A percentile compares a stretch with the other conserved stretches of the same genome.
Evolutionary conservation across 2,797 vertebrate genomes (phyloP).

Genomic region (Knipowitschia caucasica): DNA sequence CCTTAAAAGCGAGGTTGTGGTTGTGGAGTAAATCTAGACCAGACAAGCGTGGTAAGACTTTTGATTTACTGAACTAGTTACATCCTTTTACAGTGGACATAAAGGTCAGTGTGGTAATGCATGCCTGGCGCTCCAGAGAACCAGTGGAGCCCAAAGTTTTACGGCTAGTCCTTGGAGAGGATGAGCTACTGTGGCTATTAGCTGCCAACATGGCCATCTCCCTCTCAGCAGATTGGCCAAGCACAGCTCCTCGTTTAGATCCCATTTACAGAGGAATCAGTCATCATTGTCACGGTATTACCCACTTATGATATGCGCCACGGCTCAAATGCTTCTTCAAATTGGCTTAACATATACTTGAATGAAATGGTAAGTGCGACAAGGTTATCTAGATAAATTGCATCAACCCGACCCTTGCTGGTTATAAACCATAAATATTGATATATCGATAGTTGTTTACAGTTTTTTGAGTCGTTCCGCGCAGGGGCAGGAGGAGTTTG

Average conservation of each 20-base stretch:
- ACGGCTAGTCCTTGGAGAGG: slow-evolving; percentile 21
- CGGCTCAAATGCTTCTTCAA: slow-evolving; percentile 50
- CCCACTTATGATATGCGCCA: slow-evolving; percentile 41
- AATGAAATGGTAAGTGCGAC: slow-evolving; percentile 30
- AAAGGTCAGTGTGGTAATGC: slow-evolving; percentile 50
- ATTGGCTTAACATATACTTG: slow-evolving; percentile 37
- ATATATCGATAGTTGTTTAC: too few relatives aligned
- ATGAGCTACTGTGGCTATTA: slow-evolving; percentile 23
- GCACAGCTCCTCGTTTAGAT: slow-evolving; percentile 41
- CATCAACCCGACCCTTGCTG: neutral
- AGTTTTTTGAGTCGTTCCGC: neutral
- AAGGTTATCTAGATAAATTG: neutral
- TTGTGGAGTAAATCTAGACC: neutral
- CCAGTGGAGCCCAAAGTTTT: slow-evolving; percentile 23
- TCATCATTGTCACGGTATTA: slow-evolving; percentile 46
- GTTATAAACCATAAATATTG: slow-evolving; percentile 3
- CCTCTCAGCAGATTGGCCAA: slow-evolving; percentile 31
- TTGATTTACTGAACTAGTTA: slow-evolving; percentile 25
- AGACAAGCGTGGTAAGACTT: slow-evolving; percentile 13
- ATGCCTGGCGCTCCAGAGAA: slow-evolving; percentile 22
- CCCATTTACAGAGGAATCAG: slow-evolving; percentile 49
- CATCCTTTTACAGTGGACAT: slow-evolving; percentile 21
- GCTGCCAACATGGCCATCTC: slow-evolving; percentile 23
- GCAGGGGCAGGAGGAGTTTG: too few relatives aligned
- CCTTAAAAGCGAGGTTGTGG: slow-evolving; percentile 5